These are phyloP conservation scores for Haemorhous mexicanus DNA, from an alignment of 2,113 vertebrate genomes.

Conservation along the genomic window DNA sequence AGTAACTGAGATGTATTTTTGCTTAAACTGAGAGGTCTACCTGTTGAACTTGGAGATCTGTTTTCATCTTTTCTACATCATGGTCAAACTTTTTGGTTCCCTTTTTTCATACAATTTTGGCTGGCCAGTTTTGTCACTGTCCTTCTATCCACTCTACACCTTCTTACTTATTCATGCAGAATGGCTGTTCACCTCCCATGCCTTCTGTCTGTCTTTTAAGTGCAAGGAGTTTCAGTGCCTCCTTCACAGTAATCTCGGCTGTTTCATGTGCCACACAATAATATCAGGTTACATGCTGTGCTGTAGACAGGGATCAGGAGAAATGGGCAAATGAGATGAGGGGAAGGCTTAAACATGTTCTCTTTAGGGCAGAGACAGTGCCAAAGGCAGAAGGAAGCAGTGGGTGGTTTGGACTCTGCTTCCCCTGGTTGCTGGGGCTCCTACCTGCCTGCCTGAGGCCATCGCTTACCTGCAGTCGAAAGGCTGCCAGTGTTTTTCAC, in stretches of 20 bases:
- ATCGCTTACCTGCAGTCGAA: not conserved
- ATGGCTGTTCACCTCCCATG: not conserved
- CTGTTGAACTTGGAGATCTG: not conserved
- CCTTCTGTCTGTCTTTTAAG: not conserved
- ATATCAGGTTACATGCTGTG: not conserved
- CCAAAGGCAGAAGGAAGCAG: slow-evolving; percentile 6
- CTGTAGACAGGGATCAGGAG: not conserved
- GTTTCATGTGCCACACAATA: not conserved
- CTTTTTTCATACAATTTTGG: not conserved
- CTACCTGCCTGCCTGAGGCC: not conserved
- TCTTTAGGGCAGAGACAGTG: not conserved
- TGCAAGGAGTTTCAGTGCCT: not conserved
- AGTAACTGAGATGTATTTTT: not conserved
- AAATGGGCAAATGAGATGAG: not conserved
- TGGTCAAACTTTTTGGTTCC: not conserved
- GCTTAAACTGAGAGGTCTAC: not conserved
- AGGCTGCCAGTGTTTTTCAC: not conserved
- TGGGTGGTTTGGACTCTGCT: not conserved
- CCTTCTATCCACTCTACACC: not conserved
- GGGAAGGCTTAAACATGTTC: not conserved
- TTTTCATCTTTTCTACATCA: not conserved
- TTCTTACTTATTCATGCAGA: not conserved
- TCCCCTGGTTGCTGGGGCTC: not conserved
- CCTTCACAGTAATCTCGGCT: not conserved
- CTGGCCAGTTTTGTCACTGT: not conserved